phyloP scores from a whole-genome alignment of 2,888 invertebrate genomes.

The Drosophila kuntzei region DNA sequence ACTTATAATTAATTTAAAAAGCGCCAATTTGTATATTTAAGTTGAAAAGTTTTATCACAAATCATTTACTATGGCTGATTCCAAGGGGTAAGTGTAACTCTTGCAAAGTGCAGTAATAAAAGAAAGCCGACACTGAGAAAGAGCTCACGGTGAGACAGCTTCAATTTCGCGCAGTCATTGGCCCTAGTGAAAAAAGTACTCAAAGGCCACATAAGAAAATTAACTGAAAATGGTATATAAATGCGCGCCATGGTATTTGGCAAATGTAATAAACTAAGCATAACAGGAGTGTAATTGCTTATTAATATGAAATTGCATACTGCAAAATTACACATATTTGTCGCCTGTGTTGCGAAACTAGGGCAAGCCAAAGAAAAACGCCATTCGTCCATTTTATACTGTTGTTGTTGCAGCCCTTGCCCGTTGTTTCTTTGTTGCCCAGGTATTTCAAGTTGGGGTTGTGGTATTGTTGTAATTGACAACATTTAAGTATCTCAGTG shows the following conservation, averaged over 20 bases:
- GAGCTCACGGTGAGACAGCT: conserved; percentile 59
- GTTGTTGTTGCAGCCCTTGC: conserved; percentile 48
- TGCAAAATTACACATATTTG: conserved; percentile 1
- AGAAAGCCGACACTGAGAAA: conserved; percentile 70
- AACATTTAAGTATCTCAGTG: conserved; percentile 18
- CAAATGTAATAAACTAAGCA: neutral
- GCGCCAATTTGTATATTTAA: conserved; percentile 64
- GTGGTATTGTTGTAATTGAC: conserved; percentile 2
- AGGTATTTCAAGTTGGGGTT: conserved; percentile 11
- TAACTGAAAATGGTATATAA: conserved; percentile 25
- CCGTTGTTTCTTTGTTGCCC: conserved; percentile 41
- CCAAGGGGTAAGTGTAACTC: conserved; percentile 84
- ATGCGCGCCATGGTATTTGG: conserved; percentile 3
- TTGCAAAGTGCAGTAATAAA: conserved; percentile 16
- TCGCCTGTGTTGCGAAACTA: conserved; percentile 50
- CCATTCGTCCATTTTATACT: conserved; percentile 61
- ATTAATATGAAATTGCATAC: neutral
- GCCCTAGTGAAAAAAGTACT: conserved; percentile 47
- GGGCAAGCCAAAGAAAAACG: conserved; percentile 65
- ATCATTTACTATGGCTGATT: conserved; percentile 82
- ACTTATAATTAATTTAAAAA: conserved; percentile 36
- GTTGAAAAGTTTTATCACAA: conserved; percentile 63
- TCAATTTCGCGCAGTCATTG: conserved; percentile 83
- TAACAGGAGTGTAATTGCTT: neutral
- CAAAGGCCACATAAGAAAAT: conserved; percentile 70